Base-by-base conservation (phyloP, 1,140 invertebrate genomes). In the Melipona quadrifasciata region DNA sequence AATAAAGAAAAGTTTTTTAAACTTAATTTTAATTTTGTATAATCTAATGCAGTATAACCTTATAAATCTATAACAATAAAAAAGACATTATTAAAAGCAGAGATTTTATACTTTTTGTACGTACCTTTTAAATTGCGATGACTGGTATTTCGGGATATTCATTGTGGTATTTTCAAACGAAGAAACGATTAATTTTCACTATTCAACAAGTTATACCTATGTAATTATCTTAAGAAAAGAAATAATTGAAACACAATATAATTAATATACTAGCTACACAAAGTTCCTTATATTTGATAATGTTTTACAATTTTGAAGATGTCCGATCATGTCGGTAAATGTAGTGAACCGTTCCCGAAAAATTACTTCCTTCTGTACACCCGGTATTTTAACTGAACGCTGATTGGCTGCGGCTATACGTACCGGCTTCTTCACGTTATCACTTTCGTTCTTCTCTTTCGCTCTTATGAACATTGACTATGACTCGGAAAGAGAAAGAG, bases 391-490 rank as follows among this genome's bases (percentile, higher is more conserved):
- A 64, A 47, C 71, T 39, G 21, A 55, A 61, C 71, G 73, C 70
- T 75, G 89, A 89, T 92, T 91, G 89, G 90, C 57, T 71, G 67
- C 39, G 82, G 79, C 80, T 83, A 73, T 64, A 58, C 86, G 77
- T 81, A 91, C 85, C 86, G 90, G 90, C 84, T 89, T 87, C 72
- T 74, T 89, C 91, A 90, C 91, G 91, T 92, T 89, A 92, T 76
- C 84, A 65, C 71, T 58, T 64, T 68, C 70, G 16, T 58, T 65
- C 31, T 31, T 73, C 87, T 67, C 58, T 31, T 65, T 88, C 51
- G 39, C 64, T 82, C 58, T 64, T 39, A 19, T 24, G n/a, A 47
- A 11, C 5, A n/a, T 19, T 51, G 4, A 31, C 31, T 53, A 31
- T 53, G 21, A 31, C n/a, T 64, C n/a, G n/a, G 16, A 83, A n/a